These are phyloP conservation scores for Reticulitermes speratus DNA, from an alignment of 1,140 invertebrate genomes.

Conservation along the genomic window DNA sequence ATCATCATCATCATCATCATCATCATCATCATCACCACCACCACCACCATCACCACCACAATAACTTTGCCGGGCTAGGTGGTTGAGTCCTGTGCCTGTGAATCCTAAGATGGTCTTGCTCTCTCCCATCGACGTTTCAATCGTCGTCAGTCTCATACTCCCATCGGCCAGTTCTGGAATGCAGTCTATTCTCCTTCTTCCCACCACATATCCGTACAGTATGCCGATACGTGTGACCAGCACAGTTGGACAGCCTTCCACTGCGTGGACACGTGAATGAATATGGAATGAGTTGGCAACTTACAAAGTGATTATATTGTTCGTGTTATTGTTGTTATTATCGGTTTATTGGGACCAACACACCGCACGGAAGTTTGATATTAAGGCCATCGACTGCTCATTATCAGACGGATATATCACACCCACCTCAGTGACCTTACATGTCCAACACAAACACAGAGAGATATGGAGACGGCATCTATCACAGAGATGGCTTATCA, in stretches of 20 bases:
- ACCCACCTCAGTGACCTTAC: neutral
- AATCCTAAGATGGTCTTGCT: too few relatives aligned
- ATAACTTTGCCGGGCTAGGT: too few relatives aligned
- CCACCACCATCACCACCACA: too few relatives aligned
- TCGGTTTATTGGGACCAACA: neutral
- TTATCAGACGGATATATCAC: constrained; percentile 10
- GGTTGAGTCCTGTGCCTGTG: too few relatives aligned
- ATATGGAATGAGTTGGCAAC: neutral
- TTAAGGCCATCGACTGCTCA: constrained; percentile 8
- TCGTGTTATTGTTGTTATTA: neutral
- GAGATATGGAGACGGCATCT: neutral
- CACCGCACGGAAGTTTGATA: neutral
- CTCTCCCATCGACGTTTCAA: too few relatives aligned
- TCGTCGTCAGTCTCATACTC: too few relatives aligned
- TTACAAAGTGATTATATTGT: constrained; percentile 3
- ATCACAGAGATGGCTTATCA: neutral
- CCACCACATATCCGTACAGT: too few relatives aligned
- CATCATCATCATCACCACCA: too few relatives aligned
- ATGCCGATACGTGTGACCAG: too few relatives aligned
- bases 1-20: too few relatives aligned
- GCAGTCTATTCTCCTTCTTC: too few relatives aligned
- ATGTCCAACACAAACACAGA: neutral
- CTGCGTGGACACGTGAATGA: neutral
- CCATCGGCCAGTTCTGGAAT: too few relatives aligned
- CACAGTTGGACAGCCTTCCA: neutral